phyloP scores from a whole-genome alignment of 1,140 invertebrate species.

The Mya arenaria region DNA sequence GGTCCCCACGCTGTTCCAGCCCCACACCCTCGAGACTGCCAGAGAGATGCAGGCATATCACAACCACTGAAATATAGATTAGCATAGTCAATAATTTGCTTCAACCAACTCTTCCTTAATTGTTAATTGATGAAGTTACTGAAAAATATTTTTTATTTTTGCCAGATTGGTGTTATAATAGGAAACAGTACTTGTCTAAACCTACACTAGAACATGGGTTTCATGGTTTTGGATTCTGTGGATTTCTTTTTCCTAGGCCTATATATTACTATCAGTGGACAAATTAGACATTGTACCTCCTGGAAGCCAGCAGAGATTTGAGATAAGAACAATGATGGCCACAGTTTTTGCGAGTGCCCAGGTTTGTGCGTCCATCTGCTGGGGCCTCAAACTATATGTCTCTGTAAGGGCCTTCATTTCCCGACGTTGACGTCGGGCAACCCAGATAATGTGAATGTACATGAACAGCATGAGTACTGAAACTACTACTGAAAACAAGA shows the following conservation, averaged over 20 bases:
- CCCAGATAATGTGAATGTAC: constrained; percentile 21
- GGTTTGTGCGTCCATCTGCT: not conserved
- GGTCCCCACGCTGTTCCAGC: not conserved
- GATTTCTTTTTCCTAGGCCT: no score
- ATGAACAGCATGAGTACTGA: constrained; percentile 1
- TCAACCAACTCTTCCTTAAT: not conserved
- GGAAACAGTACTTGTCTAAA: no score
- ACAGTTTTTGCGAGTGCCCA: constrained; percentile 39
- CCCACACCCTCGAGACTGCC: constrained; percentile 1
- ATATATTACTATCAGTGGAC: no score
- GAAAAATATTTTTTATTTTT: no score
- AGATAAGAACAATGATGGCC: constrained; percentile 24
- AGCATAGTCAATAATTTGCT: not conserved
- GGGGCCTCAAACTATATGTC: not conserved
- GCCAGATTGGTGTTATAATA: no score
- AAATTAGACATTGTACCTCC: no score
- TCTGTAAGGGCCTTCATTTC: not conserved
- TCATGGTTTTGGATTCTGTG: no score
- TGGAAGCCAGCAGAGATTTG: constrained; percentile 43
- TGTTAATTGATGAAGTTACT: not conserved
- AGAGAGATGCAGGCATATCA: constrained; percentile 19
- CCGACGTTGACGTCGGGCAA: not conserved
- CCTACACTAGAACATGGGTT: no score
- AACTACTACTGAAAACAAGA: not conserved
- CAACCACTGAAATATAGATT: constrained; percentile 26